Percentiles rank a stretch among this genome's conserved stretches.
Evolutionary conservation across 2,888 invertebrate species (phyloP).

Genomic region (Apantesis nais): DNA sequence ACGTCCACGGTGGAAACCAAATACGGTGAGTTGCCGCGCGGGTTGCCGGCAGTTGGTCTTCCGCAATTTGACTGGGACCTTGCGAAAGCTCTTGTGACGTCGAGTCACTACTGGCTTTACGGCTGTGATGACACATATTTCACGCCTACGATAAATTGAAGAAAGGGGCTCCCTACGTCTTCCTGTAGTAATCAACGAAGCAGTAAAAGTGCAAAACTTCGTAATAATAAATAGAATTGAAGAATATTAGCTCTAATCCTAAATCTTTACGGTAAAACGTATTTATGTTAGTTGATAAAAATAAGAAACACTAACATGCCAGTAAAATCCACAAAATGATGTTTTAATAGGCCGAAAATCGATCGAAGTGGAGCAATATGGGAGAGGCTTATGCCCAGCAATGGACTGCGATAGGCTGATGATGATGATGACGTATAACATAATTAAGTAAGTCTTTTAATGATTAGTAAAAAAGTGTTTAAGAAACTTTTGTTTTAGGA

Average conservation of each 20-base stretch:
- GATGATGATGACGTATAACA: too few relatives aligned
- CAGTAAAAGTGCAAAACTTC: neutral
- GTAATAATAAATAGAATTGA: neutral
- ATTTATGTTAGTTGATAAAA: neutral
- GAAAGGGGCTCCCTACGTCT: neutral
- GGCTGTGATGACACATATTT: slow-evolving; percentile 15
- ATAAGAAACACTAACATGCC: neutral
- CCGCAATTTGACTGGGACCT: too few relatives aligned
- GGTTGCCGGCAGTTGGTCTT: too few relatives aligned
- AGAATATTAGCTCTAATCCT: neutral
- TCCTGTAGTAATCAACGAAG: neutral
- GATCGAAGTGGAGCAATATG: too few relatives aligned
- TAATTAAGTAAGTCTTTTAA: too few relatives aligned
- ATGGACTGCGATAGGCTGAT: too few relatives aligned
- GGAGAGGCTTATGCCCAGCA: too few relatives aligned
- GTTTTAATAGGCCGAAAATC: neutral
- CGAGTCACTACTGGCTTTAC: slow-evolving; percentile 29
- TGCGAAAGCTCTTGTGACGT: slow-evolving; percentile 30
- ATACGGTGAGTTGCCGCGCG: too few relatives aligned
- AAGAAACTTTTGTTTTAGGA: neutral
- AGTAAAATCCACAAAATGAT: neutral
- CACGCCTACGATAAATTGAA: slow-evolving; percentile 1
- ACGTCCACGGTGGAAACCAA: too few relatives aligned
- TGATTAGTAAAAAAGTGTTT: neutral
- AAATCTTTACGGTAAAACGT: neutral